Base-by-base conservation (phyloP, 2,797 vertebrate species). In the Cirrhinus mrigala region DNA sequence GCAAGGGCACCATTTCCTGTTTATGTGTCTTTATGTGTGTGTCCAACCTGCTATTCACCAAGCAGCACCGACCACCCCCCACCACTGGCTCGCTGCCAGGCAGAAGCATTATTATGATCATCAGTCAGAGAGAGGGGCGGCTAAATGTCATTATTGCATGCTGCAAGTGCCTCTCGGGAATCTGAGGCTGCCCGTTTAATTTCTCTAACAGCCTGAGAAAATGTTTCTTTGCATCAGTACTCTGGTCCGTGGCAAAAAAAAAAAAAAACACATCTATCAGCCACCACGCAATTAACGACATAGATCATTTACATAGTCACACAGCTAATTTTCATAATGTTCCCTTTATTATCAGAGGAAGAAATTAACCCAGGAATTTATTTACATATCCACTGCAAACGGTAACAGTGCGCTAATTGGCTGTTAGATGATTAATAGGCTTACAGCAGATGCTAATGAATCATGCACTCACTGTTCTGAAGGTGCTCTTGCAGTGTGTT, bases 341-440 rank as follows among this genome's bases (percentile, higher is more conserved):
- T 98, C 97, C 97, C 96, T 98, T 98, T 97, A 97, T 98, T 99
- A 97, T 98, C 97, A 97, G 97, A 97, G 97, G 97, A 98, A 97
- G 97, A 97, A 98, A 98, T 99, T 98, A 98, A 97, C 97, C 96
- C 96, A 97, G 96, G 96, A 98, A 97, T 98, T 97, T 98, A 98
- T 98, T 98, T 98, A 98, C 97, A 98, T 97, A 97, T 96, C 94
- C 97, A 96, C 95, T 95, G 97, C 96, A 97, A 97, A 97, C 96
- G 96, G 97, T 97, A 98, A 97, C 97, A 97, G 96, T 95, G 97
- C 96, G 96, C 96, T 99, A 98, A 99, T 99, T 99, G 97, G 96
- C 96, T 98, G 97, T 98, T 98, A 97, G 97, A 97, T 98, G 97
- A 98, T 98, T 98, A 98, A 98, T 98, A 98, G 96, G 97, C 97